phyloP scores from a whole-genome alignment of 2,113 vertebrate genomes.

The Menura novaehollandiae region DNA sequence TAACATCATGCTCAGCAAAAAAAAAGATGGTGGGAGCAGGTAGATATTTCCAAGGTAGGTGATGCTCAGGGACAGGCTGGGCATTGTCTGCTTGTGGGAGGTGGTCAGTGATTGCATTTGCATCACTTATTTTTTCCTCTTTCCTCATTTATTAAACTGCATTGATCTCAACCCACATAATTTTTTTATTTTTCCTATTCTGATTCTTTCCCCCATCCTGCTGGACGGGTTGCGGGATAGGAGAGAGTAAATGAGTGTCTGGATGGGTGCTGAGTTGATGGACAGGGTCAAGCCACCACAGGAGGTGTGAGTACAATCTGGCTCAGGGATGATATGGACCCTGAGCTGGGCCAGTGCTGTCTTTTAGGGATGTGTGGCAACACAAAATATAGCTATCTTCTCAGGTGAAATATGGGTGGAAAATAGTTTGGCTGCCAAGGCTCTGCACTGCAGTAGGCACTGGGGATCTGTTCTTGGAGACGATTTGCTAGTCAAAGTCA shows the following conservation, averaged over 20 bases:
- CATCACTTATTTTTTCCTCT: not conserved
- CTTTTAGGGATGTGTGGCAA: not conserved
- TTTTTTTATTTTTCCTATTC: not conserved
- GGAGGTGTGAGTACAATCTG: fast-evolving
- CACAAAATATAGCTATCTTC: not conserved
- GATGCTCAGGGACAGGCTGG: not conserved
- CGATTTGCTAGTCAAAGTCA: not conserved
- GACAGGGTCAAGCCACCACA: not conserved
- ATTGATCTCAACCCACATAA: not conserved
- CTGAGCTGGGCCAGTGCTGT: not conserved
- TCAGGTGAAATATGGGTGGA: not conserved
- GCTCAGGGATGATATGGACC: not conserved
- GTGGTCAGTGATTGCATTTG: not conserved
- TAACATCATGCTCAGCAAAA: not conserved
- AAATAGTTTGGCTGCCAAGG: not conserved
- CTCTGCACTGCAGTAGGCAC: not conserved
- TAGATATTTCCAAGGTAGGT: not conserved
- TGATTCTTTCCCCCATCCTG: not conserved
- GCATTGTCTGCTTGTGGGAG: not conserved
- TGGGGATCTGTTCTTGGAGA: not conserved
- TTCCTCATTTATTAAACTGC: not conserved
- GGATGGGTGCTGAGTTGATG: not conserved
- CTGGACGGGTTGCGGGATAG: fast-evolving
- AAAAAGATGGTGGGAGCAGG: not conserved
- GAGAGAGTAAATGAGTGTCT: not conserved